These are phyloP conservation scores for Hyaena hyaena DNA, from an alignment of 2,113 vertebrate genomes.

Conservation along the genomic window DNA sequence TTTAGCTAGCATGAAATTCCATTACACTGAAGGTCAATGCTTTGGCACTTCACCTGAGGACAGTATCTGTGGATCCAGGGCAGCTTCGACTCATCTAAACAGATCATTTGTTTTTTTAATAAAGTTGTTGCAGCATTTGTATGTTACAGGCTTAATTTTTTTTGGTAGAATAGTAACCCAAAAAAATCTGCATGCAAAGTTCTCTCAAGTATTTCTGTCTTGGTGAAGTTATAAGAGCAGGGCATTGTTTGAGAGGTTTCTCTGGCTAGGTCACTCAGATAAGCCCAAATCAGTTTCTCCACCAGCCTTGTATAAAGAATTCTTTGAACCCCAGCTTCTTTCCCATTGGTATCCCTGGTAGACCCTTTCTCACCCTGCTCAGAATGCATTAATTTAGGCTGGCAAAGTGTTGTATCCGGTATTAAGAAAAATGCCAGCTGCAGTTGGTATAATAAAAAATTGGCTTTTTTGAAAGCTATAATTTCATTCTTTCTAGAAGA, in stretches of 20 bases:
- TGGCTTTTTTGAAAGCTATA: slow-evolving; percentile 1
- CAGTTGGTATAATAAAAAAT: slow-evolving; percentile 54
- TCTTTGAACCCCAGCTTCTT: neutral
- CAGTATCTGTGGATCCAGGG: neutral
- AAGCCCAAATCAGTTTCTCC: neutral
- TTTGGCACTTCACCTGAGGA: slow-evolving; percentile 30
- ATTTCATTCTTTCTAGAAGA: slow-evolving; percentile 56
- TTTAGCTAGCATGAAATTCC: neutral
- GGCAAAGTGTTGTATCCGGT: neutral
- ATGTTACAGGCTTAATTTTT: neutral
- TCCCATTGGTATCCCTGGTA: neutral
- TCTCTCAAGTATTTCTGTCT: neutral
- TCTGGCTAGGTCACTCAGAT: neutral
- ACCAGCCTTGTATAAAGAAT: neutral
- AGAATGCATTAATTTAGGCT: neutral
- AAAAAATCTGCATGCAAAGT: neutral
- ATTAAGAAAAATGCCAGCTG: neutral
- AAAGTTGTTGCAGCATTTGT: neutral
- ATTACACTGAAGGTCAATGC: neutral
- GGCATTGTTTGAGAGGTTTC: neutral
- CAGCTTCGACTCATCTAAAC: neutral
- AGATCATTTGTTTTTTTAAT: neutral
- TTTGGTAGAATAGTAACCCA: neutral
- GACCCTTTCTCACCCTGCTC: neutral
- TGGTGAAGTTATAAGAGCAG: neutral